These are phyloP conservation scores for Tetrax tetrax DNA, from an alignment of 2,113 vertebrate genomes.

Conservation along the genomic window DNA sequence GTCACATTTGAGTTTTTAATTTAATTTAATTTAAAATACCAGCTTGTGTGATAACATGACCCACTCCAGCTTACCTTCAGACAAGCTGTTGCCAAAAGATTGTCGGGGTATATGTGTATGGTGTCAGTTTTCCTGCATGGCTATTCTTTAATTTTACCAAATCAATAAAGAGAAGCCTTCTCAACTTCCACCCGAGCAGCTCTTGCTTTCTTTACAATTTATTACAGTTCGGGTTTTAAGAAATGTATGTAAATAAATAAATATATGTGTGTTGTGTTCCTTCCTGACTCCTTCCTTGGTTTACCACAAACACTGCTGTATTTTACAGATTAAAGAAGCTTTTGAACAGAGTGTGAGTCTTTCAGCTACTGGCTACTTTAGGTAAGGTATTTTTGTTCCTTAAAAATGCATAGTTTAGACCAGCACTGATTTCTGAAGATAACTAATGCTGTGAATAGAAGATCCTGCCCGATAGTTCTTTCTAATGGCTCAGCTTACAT, in stretches of 20 bases:
- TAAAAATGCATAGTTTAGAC: background rate
- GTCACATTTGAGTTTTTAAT: background rate
- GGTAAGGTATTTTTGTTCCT: slow-evolving; percentile 71
- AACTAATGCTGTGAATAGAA: background rate
- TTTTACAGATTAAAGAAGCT: slow-evolving; percentile 78
- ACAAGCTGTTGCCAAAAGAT: background rate
- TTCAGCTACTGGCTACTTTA: slow-evolving; percentile 89
- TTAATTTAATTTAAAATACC: too few species aligned
- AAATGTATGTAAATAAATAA: background rate
- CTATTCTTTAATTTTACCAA: background rate
- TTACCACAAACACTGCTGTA: background rate
- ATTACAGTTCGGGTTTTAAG: background rate
- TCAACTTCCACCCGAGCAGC: background rate
- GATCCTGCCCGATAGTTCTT: background rate
- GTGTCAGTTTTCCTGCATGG: background rate
- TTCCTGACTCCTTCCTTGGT: background rate
- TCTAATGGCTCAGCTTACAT: background rate
- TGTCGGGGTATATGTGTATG: background rate
- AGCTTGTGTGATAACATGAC: background rate
- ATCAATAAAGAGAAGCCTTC: background rate
- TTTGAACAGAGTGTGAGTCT: slow-evolving; percentile 85
- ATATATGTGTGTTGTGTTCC: background rate
- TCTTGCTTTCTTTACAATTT: background rate
- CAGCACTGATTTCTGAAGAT: background rate
- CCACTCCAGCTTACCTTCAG: background rate